These are phyloP conservation scores for Cancer borealis DNA, from an alignment of 2,888 invertebrate species.

Conservation along the genomic window DNA sequence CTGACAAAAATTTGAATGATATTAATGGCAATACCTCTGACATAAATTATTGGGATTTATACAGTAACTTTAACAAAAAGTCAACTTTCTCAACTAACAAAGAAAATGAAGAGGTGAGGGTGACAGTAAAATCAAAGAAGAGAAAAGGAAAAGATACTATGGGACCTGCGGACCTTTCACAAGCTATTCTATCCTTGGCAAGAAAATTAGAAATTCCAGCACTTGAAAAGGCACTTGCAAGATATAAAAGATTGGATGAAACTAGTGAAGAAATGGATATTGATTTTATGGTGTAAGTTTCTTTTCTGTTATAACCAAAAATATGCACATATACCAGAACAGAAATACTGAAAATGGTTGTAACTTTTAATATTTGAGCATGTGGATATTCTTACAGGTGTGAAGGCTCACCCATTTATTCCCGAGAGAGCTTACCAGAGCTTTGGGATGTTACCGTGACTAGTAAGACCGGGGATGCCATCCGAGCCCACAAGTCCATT, in stretches of 20 bases:
- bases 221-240: slow-evolving; percentile 46
- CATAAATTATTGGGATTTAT: background rate
- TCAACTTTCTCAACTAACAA: slow-evolving; percentile 1
- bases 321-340: background rate
- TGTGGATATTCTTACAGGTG: background rate
- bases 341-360: background rate
- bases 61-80: background rate
- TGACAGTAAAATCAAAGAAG: slow-evolving; percentile 58
- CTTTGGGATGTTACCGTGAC: slow-evolving; percentile 85
- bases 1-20: background rate
- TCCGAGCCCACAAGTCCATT: slow-evolving; percentile 90
- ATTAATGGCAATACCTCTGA: slow-evolving; percentile 26
- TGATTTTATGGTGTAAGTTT: slow-evolving; percentile 31
- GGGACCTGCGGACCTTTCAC: slow-evolving; percentile 3
- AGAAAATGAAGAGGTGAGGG: slow-evolving; percentile 31
- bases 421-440: slow-evolving; percentile 78
- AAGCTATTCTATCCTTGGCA: slow-evolving; percentile 36
- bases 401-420: background rate
- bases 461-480: slow-evolving; percentile 80
- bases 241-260: slow-evolving; percentile 31
- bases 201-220: slow-evolving; percentile 56
- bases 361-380: background rate
- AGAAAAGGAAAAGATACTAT: slow-evolving; percentile 47
- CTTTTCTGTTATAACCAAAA: background rate
- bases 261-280: slow-evolving; percentile 7